Percentiles rank a stretch among this genome's conserved stretches.
phyloP scores from a whole-genome alignment of 2,113 vertebrate species.

The Noturus placidus region DNA sequence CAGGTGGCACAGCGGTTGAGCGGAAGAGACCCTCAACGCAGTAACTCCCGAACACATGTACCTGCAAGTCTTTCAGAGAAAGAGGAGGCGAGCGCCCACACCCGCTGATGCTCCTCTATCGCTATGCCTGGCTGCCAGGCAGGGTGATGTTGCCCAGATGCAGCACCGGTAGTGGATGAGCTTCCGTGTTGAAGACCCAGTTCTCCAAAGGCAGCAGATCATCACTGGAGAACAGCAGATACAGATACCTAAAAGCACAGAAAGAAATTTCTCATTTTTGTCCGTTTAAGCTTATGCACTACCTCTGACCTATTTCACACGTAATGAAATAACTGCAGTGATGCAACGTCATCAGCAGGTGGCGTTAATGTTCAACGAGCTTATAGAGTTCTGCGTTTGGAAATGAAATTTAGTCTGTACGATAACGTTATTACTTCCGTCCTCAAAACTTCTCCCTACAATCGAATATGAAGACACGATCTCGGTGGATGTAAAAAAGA shows the following conservation, averaged over 20 bases:
- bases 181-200: conserved; percentile 99
- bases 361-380: conserved; percentile 11
- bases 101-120: conserved; percentile 70
- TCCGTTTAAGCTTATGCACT: background rate
- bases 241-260: conserved; percentile 83
- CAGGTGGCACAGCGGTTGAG: conserved; percentile 27
- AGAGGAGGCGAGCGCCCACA: conserved; percentile 26
- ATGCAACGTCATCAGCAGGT: conserved; percentile 23
- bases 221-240: conserved; percentile 94
- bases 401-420: background rate
- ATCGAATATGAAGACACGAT: background rate
- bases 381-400: background rate
- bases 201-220: conserved; percentile 94
- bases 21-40: conserved; percentile 25
- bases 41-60: conserved; percentile 20
- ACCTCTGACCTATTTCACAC: background rate
- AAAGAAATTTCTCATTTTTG: background rate
- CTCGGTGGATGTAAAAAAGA: too few relatives aligned
- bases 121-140: conserved; percentile 85
- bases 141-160: conserved; percentile 92
- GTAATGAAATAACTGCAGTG: background rate
- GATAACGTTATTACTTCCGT: background rate
- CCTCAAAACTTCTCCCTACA: background rate
- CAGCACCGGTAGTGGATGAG: conserved; percentile 93
- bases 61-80: conserved; percentile 41